These are phyloP conservation scores for Dipodomys ordii DNA, from an alignment of 2,113 vertebrate species.

Conservation along the genomic window DNA sequence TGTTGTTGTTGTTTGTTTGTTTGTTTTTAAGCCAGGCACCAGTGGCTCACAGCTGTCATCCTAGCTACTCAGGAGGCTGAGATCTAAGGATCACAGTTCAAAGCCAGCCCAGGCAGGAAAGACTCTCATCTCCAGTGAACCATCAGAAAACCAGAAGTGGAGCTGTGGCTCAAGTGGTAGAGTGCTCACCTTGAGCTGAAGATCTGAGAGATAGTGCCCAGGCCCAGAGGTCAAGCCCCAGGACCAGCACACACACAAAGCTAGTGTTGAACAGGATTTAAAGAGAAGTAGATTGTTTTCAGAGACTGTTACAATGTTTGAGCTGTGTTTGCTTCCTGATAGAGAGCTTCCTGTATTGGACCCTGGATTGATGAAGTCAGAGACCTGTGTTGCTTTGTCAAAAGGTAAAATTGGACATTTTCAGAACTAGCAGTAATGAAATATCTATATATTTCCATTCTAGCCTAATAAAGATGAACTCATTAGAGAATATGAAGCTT, in stretches of 20 bases:
- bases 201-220: no score
- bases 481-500: constrained; percentile 24
- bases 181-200: no score
- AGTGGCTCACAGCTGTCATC: no score
- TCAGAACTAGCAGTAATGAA: background rate
- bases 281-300: background rate
- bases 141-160: no score
- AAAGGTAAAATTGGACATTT: constrained; percentile 84
- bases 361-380: constrained; percentile 54
- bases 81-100: no score
- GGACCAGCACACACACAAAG: background rate
- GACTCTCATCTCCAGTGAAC: no score
- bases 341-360: constrained; percentile 73
- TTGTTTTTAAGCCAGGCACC: no score
- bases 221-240: no score
- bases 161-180: no score
- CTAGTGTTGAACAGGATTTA: background rate
- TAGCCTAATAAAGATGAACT: constrained; percentile 25
- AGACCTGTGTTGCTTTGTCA: constrained; percentile 64
- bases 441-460: background rate
- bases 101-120: no score
- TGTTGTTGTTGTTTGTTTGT: no score
- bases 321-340: constrained; percentile 79
- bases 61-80: no score
- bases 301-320: constrained; percentile 31